A percentile compares a stretch with the other conserved stretches of the same genome.
Evolutionary conservation across 64 coral and sea anemone genomes (phyloP).

Genomic region (Exaiptasia diaphana): DNA sequence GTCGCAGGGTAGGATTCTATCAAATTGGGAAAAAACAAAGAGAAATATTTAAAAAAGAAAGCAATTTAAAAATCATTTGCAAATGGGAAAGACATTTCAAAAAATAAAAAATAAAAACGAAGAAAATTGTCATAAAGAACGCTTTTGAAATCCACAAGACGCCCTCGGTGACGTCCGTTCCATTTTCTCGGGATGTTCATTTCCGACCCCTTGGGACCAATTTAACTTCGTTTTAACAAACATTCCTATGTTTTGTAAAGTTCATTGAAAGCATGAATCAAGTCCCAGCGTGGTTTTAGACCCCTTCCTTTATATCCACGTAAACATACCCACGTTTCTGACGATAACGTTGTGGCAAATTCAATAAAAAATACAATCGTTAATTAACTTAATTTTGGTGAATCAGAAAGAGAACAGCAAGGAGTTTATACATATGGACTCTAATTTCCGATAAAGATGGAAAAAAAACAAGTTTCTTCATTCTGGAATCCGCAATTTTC

Average conservation of each 20-base stretch:
- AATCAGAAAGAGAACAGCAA: conserved; percentile 18
- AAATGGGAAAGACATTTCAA: too few species aligned
- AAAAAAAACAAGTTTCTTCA: background rate
- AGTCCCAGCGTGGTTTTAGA: background rate
- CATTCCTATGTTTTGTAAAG: conserved; percentile 17
- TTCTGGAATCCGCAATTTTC: background rate
- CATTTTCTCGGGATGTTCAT: background rate
- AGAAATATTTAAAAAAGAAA: too few species aligned
- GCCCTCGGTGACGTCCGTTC: too few species aligned
- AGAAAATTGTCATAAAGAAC: too few species aligned
- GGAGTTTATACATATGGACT: conserved; percentile 52
- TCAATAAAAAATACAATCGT: background rate
- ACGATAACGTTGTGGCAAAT: background rate
- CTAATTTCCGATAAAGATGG: conserved; percentile 59
- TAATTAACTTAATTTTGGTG: conserved; percentile 13
- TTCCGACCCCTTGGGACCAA: conserved; percentile 4
- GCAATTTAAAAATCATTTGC: too few species aligned
- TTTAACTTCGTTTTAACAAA: background rate
- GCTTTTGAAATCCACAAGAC: too few species aligned
- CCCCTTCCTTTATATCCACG: background rate
- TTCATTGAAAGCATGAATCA: background rate
- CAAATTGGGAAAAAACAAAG: too few species aligned
- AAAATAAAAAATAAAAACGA: too few species aligned
- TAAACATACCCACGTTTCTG: background rate
- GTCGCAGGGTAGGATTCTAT: too few species aligned